phyloP scores from a whole-genome alignment of 2,888 invertebrate species.

The Eristalis arbustorum region DNA sequence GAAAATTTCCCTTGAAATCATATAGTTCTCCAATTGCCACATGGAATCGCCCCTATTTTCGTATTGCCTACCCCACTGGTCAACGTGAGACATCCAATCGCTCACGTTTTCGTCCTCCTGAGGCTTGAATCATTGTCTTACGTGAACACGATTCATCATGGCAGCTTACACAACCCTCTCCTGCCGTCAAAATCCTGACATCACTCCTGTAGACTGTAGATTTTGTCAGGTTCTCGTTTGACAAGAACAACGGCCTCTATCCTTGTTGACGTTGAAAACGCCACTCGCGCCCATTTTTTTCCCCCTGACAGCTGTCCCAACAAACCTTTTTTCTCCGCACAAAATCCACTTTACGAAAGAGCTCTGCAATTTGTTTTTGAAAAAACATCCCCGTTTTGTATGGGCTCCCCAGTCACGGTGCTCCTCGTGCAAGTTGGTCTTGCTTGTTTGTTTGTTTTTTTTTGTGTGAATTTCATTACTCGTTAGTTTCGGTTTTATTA shows the following conservation, averaged over 20 bases:
- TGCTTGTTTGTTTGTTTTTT: too few species aligned
- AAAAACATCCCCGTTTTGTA: not conserved
- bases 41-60: too few species aligned
- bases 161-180: too few species aligned
- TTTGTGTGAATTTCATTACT: conserved; percentile 31
- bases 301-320: not conserved
- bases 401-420: not conserved
- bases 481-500: conserved; percentile 15
- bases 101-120: too few species aligned
- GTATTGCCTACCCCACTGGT: too few species aligned
- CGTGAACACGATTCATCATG: too few species aligned
- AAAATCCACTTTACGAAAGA: not conserved
- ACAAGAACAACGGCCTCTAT: not conserved
- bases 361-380: not conserved
- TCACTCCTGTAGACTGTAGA: too few species aligned
- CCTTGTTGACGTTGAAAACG: not conserved
- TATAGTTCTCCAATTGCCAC: too few species aligned
- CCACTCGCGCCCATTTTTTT: not conserved
- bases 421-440: not conserved
- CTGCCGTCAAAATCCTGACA: too few species aligned
- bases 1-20: too few species aligned
- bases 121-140: too few species aligned
- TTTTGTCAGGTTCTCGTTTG: not conserved
- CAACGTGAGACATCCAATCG: too few species aligned
- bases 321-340: not conserved